Evolutionary conservation across 2,797 vertebrate species (phyloP).

Genomic region (Clarias laeviceps): DNA sequence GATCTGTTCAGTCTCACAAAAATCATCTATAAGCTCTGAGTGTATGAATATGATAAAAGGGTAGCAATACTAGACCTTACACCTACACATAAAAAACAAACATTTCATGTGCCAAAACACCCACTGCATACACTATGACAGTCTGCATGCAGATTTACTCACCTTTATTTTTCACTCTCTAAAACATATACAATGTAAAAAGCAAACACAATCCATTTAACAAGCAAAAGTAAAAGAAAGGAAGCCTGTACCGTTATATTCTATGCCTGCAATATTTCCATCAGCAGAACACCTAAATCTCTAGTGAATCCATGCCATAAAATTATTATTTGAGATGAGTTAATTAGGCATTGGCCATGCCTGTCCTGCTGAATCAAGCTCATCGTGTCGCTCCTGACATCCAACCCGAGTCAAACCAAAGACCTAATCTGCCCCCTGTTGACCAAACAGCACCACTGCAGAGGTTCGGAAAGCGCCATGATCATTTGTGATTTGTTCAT

Average conservation of each 20-base stretch:
- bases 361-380: conserved; percentile 23
- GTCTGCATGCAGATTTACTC: conserved; percentile 18
- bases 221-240: neutral
- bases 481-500: neutral
- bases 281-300: conserved; percentile 12
- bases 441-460: conserved; percentile 28
- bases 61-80: conserved; percentile 24
- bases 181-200: conserved; percentile 10
- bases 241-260: neutral
- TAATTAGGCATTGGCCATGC: conserved; percentile 26
- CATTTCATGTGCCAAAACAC: conserved; percentile 40
- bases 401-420: conserved; percentile 2
- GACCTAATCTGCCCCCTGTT: conserved; percentile 44
- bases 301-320: conserved; percentile 20
- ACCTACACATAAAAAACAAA: conserved; percentile 40
- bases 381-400: neutral
- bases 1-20: conserved; percentile 52
- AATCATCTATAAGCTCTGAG: conserved; percentile 31
- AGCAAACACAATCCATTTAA: neutral
- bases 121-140: conserved; percentile 25
- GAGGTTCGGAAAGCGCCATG: neutral
- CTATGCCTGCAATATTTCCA: neutral
- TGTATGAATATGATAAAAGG: conserved; percentile 45
- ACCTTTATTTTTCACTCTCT: conserved; percentile 32
- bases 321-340: conserved; percentile 27